Percentiles rank a stretch among this genome's conserved stretches.
These are phyloP conservation scores for Oeneis ivallda DNA, from an alignment of 2,888 invertebrate genomes.

Conservation along the genomic window DNA sequence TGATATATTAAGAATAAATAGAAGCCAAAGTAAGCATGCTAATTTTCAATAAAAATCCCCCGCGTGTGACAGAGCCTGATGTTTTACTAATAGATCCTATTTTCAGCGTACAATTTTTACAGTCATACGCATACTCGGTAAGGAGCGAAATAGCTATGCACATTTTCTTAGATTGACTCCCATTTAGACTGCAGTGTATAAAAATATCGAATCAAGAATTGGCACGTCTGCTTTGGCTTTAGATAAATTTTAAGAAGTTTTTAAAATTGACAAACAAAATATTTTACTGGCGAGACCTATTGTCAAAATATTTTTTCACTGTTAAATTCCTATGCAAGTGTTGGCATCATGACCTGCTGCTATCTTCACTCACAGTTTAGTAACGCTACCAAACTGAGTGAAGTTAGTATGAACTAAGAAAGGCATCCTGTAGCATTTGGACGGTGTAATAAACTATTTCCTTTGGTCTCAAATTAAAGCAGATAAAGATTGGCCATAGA, in stretches of 20 bases:
- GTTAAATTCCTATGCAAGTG: neutral
- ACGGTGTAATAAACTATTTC: neutral
- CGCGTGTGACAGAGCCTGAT: too few relatives aligned
- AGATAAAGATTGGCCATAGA: slow-evolving; percentile 7
- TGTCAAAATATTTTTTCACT: slow-evolving; percentile 1
- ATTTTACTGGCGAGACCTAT: neutral
- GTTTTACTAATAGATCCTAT: too few relatives aligned
- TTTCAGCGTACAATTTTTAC: too few relatives aligned
- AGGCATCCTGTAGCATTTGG: neutral
- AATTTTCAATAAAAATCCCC: slow-evolving; percentile 9
- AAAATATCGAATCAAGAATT: neutral
- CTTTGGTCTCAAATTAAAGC: slow-evolving; percentile 3
- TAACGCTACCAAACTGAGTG: too few relatives aligned
- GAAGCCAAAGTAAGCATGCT: neutral
- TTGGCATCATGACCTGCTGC: neutral
- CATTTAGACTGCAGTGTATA: neutral
- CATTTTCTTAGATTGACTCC: too few relatives aligned
- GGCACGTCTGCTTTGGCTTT: slow-evolving; percentile 18
- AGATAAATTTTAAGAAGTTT: slow-evolving; percentile 13
- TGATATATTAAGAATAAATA: slow-evolving; percentile 3
- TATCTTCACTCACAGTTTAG: too few relatives aligned
- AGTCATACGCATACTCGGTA: too few relatives aligned
- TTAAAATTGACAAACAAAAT: slow-evolving; percentile 7
- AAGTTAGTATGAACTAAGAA: too few relatives aligned
- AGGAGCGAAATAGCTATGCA: too few relatives aligned